Base-by-base conservation (phyloP, 2,888 invertebrate genomes). In the Silvanus unidentatus region DNA sequence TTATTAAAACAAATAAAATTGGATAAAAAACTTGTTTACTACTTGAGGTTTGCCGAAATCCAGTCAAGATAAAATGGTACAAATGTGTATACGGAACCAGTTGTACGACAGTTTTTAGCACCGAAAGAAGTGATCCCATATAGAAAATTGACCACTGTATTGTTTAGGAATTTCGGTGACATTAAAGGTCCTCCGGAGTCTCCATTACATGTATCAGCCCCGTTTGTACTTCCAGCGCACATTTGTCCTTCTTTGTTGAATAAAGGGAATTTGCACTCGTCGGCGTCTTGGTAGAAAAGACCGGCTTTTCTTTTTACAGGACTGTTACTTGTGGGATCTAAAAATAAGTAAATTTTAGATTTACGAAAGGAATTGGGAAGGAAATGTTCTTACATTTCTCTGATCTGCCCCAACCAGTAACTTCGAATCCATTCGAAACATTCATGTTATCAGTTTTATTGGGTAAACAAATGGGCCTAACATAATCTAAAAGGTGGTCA, bases 101-200 rank as follows among this genome's bases (percentile, higher is more conserved):
- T 77, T 0, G 78, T 80, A n/a, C 78, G 77, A 55, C 75, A 74
- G 44, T 81, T 84, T 0, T 77, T 77, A 36, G 75, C 74, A 0
- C 86, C 86, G 44, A 80, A 84, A 14, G 84, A 85, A 0, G 86
- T 83, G 1, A 86, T 71, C 0, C 82, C 86, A 2, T 81, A 73
- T 0, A 75, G 60, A 42, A 78, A 77, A 79, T 80, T 82, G 0
- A 75, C 70, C 1, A 72, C 67, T 16, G 71, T 72, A 38, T 58
- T 70, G 52, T 71, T 69, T 35, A 68, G 66, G 52, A 67, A 73
- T 14, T 56, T 50, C 15, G 58, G 53, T 1, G 55, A 38, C 86
- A 88, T 87, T 3, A 88, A 69, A 0, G 88, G 87, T 2, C 87
- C 87, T 0, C 88, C 88, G 1, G 86, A 86, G 57, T 88, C 88